Evolutionary conservation across 2,797 vertebrate species (phyloP), one percentile per base, ranked within the genome.

Genomic region (Crocodylus rhombifer): DNA sequence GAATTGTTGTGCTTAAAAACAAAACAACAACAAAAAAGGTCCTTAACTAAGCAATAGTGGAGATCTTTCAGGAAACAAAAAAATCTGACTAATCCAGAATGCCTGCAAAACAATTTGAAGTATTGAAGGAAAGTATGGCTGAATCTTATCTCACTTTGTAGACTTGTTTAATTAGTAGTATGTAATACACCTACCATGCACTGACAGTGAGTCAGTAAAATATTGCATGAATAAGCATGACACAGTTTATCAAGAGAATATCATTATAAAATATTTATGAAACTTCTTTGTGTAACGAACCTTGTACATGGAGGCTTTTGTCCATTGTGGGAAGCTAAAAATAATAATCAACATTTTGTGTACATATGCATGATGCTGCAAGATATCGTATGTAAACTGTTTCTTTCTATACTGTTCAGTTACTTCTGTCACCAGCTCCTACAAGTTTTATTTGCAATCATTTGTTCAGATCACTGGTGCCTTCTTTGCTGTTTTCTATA

Each of bases 201-300:
- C 98, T 98, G 98, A 98, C 98, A 98, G 98, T 98, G 98, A 98
- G 96, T 97, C 97, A 97, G 97, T 96, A 96, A 95, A 96, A 92
- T 87, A 90, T 88, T 96, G 97, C 97, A 98, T 97, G 97, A 97
- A 86, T 93, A 93, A 87, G 96, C 98, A 98, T 97, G 97, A 96
- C 36, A 71, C 42, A 77, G 75, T 92, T 94, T 95, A 97, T 95
- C 89, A 92, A 96, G 98, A 98, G 99, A 99, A 99, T 99, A 99
- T 99, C 99, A 98, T 98, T 98, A 98, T 99, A 98, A 99, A 99
- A 99, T 99, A 99, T 99, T 98, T 98, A 97, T 98, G 97, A 98
- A 98, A 98, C 97, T 98, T 98, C 99, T 98, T 99, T 99, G 97
- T 98, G 97, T 98, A 97, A 98, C 98, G 97, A 98, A 96, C 97